phyloP scores from a whole-genome alignment of 1,140 invertebrate species.

The Pemphigus obesinymphae region DNA sequence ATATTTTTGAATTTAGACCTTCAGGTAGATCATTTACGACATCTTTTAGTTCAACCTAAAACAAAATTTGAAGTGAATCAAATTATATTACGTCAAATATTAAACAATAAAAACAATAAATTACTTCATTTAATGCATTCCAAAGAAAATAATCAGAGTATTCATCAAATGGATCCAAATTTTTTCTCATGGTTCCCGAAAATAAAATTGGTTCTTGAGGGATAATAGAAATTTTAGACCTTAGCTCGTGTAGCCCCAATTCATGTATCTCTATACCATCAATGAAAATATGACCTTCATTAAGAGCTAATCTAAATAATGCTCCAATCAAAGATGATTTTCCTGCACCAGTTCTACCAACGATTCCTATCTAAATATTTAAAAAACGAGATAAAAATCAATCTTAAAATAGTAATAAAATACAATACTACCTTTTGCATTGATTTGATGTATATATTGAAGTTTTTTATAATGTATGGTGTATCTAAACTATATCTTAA shows the following conservation, averaged over 20 bases:
- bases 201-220: slow-evolving; percentile 65
- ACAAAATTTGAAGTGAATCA: no score
- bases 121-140: slow-evolving; percentile 59
- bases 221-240: slow-evolving; percentile 67
- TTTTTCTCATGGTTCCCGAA: slow-evolving; percentile 58
- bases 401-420: slow-evolving; percentile 48
- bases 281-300: slow-evolving; percentile 64
- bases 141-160: slow-evolving; percentile 59
- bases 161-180: slow-evolving; percentile 63
- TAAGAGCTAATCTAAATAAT: slow-evolving; percentile 65
- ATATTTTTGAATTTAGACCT: slow-evolving; percentile 29
- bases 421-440: slow-evolving; percentile 64
- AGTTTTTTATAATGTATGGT: slow-evolving; percentile 63
- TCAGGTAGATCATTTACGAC: slow-evolving; percentile 53
- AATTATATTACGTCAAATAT: no score
- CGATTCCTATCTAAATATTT: slow-evolving; percentile 35
- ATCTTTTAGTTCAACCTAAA: slow-evolving; percentile 58
- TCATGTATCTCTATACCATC: slow-evolving; percentile 60
- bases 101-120: no score
- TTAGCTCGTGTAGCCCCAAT: slow-evolving; percentile 58
- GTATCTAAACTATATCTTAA: slow-evolving; percentile 51
- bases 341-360: slow-evolving; percentile 64
- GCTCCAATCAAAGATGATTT: slow-evolving; percentile 73
- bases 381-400: neutral
- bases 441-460: slow-evolving; percentile 64